Base-by-base conservation (phyloP, 2,888 invertebrate genomes). In the Linnaemya vulpina region DNA sequence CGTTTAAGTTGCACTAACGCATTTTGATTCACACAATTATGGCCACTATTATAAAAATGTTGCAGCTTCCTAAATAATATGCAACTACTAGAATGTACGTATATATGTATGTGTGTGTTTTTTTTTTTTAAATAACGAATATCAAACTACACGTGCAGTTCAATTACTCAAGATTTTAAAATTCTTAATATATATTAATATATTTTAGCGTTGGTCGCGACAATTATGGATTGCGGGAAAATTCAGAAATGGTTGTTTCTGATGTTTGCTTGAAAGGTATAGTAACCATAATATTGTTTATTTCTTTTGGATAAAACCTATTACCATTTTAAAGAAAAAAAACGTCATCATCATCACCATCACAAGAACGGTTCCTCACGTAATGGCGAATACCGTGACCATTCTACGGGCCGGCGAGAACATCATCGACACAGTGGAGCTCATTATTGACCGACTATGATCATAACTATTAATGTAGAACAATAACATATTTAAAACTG, bases 161-260 rank as follows among this genome's bases (percentile, higher is more conserved):
- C 30, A 53, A 10, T 22, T 53, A 9, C 4, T 5, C 2, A 7
- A 46, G n/a, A 5, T 15, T n/a, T 46, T 46, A 46, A n/a, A 13
- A 46, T n/a, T 40, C n/a, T n/a, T 40, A 22, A 30, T n/a, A 58
- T 30, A 46, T 81, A 1, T 11, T 51, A 8, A 35, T 35, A 65
- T 49, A n/a, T 84, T 85, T 76, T 65, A 92, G 91, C 87, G 90
- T 90, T 86, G 91, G 90, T 43, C 90, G 92, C 49, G 92, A 93
- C 74, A 91, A 91, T 78, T 93, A 91, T 80, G 94, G 94, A 1
- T 93, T 95, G 87, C 94, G 95, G 51, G 96, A 96, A 89, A 96
- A 95, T 62, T 95, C 96, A 1, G 97, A 97, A 91, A 93, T 96
- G 89, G 96, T 96, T 58, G 95, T 96, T 15, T 95, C 95, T 15